Percentiles rank a stretch among this genome's conserved stretches.
Conservation (phyloP, 2,888 invertebrate genomes). For the Nineta flava region DNA sequence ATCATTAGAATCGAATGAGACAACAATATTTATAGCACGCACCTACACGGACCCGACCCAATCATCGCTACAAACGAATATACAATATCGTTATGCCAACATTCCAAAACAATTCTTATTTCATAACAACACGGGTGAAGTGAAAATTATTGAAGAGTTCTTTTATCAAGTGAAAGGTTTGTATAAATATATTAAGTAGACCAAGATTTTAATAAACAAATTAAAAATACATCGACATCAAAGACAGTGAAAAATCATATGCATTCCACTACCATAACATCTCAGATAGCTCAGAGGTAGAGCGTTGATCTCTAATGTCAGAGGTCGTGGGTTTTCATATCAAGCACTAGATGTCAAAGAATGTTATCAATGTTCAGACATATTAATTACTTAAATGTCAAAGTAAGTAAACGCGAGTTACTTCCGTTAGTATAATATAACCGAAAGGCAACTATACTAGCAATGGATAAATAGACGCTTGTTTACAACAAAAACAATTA, state of each 20-base stretch:
- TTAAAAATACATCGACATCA: background rate
- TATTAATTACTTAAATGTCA: too few relatives aligned
- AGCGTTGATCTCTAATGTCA: too few relatives aligned
- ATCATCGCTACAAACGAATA: background rate
- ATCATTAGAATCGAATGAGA: background rate
- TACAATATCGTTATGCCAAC: background rate
- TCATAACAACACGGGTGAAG: background rate
- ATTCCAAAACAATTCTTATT: background rate
- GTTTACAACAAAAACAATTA: too few relatives aligned
- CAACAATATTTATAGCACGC: background rate
- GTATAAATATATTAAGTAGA: background rate
- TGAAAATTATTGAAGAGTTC: background rate
- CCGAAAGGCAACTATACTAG: too few relatives aligned
- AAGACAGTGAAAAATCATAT: too few relatives aligned
- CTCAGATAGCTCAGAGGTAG: too few relatives aligned
- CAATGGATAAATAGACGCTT: too few relatives aligned
- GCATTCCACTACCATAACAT: too few relatives aligned
- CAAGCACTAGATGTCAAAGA: too few relatives aligned
- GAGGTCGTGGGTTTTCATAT: too few relatives aligned
- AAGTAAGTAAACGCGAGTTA: too few relatives aligned
- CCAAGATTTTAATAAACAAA: background rate
- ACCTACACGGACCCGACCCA: background rate
- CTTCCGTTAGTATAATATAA: too few relatives aligned
- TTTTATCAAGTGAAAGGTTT: background rate
- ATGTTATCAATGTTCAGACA: background rate